Evolutionary conservation across 1,140 invertebrate genomes (phyloP).

Genomic region (Adoxophyes honmai): DNA sequence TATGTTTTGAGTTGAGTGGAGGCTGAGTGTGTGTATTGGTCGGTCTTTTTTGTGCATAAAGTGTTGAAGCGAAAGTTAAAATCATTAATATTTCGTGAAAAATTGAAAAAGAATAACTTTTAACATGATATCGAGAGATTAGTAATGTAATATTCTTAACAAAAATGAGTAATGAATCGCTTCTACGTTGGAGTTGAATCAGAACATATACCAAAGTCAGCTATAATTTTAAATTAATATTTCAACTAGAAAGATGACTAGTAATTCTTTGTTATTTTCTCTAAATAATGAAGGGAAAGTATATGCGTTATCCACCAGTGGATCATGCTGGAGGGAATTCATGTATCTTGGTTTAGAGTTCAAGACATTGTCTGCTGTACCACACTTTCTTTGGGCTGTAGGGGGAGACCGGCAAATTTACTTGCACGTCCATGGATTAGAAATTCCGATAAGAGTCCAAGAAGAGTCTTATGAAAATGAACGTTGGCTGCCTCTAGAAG

Average conservation of each 20-base stretch:
- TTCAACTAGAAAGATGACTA: conserved; percentile 47
- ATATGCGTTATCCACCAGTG: conserved; percentile 87
- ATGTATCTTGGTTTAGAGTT: conserved; percentile 91
- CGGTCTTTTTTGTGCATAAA: no score
- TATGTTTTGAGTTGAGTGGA: no score
- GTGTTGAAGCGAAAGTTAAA: no score
- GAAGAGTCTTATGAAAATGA: conserved; percentile 96
- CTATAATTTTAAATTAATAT: no score
- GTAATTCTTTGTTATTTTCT: conserved; percentile 87
- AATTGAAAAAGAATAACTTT: no score
- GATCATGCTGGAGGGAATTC: conserved; percentile 90
- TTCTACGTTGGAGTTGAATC: no score
- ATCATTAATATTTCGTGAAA: no score
- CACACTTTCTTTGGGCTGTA: conserved; percentile 93
- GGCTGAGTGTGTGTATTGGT: no score
- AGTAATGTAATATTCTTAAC: no score
- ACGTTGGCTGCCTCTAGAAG: conserved; percentile 93
- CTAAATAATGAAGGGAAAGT: conserved; percentile 92
- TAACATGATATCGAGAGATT: no score
- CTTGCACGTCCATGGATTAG: conserved; percentile 91
- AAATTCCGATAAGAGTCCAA: conserved; percentile 92
- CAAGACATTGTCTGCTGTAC: conserved; percentile 89
- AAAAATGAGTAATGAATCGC: no score
- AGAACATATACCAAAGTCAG: no score
- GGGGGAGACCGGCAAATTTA: conserved; percentile 95